Base-by-base conservation (phyloP, 2,797 vertebrate genomes). In the Sebastes aleutianus region DNA sequence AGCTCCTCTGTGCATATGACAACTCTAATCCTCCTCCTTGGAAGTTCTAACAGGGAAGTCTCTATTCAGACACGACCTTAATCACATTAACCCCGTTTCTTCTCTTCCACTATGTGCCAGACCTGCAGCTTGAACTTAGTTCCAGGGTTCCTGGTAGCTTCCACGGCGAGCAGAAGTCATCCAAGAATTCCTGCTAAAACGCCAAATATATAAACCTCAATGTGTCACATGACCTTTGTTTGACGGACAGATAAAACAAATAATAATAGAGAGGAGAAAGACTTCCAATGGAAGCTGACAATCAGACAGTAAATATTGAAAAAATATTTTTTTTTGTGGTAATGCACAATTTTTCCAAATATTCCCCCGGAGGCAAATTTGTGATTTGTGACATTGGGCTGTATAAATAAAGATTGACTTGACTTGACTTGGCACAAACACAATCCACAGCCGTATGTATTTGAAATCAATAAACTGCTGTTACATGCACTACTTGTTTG, bases 1-100 rank as follows among this genome's bases (percentile, higher is more conserved):
- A 78, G 91, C 88, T 93, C 78, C 88, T 89, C 87, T 82, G 86
- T 78, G 85, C 89, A 85, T 84, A 93, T 89, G 90, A 94, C 92
- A 92, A 75, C 87, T 90, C 89, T 92, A 94, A 94, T 93, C 87
- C 89, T 65, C 73, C 84, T 82, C 79, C 80, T 58, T 82, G 39
- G 31, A 76, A 78, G 31, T 70, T 91, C 81, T 85, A 88, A 85
- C 85, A 72, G 83, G 84, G 80, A 91, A 90, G 91, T 90, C 86
- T 89, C 81, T 67, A 87, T 89, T 84, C 84, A 89, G 76, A 89
- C 69, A 57, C 63, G 50, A 92, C 87, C 88, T 87, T 84, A 86
- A 89, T 91, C 89, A 85, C 77, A 89, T 88, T 91, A 90, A 88
- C 85, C 87, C 81, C 78, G 27, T 90, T 86, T 77, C 85, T 80